phyloP scores from a whole-genome alignment of 2,113 vertebrate genomes.

The Datnioides undecimradiatus region DNA sequence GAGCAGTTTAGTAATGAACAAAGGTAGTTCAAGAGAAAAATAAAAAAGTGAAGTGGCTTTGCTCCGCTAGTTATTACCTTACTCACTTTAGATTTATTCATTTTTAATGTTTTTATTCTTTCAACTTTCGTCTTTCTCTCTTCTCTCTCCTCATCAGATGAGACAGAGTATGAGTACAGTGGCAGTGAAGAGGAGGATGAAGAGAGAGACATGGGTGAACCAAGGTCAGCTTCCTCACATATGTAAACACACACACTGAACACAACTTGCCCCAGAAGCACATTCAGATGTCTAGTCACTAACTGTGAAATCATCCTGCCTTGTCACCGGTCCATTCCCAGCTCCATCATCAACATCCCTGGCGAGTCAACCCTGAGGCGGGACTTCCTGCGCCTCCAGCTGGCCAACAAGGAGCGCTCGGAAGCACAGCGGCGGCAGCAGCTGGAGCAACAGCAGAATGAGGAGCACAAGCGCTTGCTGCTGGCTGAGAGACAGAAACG shows the following conservation, averaged over 20 bases:
- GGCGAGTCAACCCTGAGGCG: conserved; percentile 95
- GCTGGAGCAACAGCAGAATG: conserved; percentile 97
- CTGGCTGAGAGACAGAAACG: conserved; percentile 97
- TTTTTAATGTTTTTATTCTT: background rate
- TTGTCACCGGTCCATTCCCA: conserved; percentile 46
- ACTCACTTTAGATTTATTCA: conserved; percentile 3
- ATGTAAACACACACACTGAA: background rate
- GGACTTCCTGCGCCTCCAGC: conserved; percentile 95
- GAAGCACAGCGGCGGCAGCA: conserved; percentile 94
- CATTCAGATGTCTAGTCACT: background rate
- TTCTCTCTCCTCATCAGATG: conserved; percentile 84
- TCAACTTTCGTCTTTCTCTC: background rate
- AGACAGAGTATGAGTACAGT: conserved; percentile 98
- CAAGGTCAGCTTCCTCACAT: conserved; percentile 85
- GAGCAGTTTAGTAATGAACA: conserved; percentile 39
- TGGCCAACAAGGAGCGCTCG: conserved; percentile 96
- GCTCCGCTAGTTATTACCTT: conserved; percentile 29
- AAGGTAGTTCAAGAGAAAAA: conserved; percentile 46
- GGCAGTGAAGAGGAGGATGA: conserved; percentile 99
- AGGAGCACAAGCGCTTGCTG: conserved; percentile 95
- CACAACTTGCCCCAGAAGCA: background rate
- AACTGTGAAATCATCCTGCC: background rate
- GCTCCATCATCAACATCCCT: conserved; percentile 94
- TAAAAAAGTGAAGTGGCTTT: conserved; percentile 34
- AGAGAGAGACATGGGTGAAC: conserved; percentile 92